phyloP scores from a whole-genome alignment of 1,140 invertebrate genomes.

The Gryon sp. region DNA sequence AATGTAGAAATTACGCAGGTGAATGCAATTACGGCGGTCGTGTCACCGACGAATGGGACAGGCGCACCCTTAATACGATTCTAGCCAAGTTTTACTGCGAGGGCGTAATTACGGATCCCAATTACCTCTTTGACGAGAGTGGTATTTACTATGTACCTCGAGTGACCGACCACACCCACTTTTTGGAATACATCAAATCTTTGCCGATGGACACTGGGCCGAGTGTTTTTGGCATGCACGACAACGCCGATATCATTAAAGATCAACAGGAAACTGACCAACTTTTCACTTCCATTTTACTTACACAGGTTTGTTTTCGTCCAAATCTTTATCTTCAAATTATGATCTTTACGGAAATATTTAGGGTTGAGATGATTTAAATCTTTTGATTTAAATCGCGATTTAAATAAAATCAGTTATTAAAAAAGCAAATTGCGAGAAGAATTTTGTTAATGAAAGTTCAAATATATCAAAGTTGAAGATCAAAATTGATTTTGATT shows the following conservation, averaged over 20 bases:
- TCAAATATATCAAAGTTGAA: too few species aligned
- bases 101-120: constrained; percentile 73
- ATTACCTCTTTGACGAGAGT: constrained; percentile 83
- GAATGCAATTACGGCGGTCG: constrained; percentile 98
- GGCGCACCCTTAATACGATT: constrained; percentile 91
- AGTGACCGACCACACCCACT: constrained; percentile 86
- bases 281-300: constrained; percentile 86
- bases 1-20: constrained; percentile 77
- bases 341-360: neutral
- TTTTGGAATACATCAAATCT: constrained; percentile 90
- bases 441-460: too few species aligned
- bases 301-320: constrained; percentile 93
- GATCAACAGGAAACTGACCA: constrained; percentile 93
- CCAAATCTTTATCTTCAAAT: too few species aligned
- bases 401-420: too few species aligned
- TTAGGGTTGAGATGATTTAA: too few species aligned
- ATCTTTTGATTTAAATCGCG: too few species aligned
- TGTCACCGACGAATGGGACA: constrained; percentile 97
- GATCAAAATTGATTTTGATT: too few species aligned
- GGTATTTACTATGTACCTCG: constrained; percentile 88
- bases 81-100: constrained; percentile 90
- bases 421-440: too few species aligned
- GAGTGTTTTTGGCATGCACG: constrained; percentile 94
- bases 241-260: constrained; percentile 96
- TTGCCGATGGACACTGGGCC: constrained; percentile 85